Evolutionary conservation across 2,888 invertebrate species (phyloP).

Genomic region (Drosophila neotestacea): DNA sequence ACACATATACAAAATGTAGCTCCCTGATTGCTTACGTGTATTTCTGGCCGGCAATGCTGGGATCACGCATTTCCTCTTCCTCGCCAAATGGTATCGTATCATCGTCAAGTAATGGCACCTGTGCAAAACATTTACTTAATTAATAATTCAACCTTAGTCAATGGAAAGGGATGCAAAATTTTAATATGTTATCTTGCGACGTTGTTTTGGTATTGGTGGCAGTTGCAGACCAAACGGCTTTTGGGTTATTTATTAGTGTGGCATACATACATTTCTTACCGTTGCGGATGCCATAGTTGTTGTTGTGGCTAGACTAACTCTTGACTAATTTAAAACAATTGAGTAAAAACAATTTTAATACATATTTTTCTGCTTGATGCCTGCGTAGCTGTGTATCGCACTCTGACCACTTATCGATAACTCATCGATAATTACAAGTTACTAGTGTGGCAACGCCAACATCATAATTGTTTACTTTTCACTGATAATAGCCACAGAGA

Average conservation of each 20-base stretch:
- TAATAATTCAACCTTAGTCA: constrained; percentile 7
- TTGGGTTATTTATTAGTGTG: constrained; percentile 63
- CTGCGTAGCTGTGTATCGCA: constrained; percentile 52
- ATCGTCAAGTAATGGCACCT: constrained; percentile 94
- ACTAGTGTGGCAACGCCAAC: constrained; percentile 49
- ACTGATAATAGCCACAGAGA: constrained; percentile 44
- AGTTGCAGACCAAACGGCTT: constrained; percentile 39
- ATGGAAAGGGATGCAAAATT: constrained; percentile 7
- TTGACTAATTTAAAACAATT: constrained; percentile 33
- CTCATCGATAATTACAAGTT: constrained; percentile 24
- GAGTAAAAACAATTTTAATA: constrained; percentile 43
- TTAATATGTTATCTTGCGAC: constrained; percentile 21
- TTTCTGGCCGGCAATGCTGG: constrained; percentile 74
- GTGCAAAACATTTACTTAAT: constrained; percentile 83
- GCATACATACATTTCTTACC: constrained; percentile 86
- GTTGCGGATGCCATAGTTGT: constrained; percentile 83
- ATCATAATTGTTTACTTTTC: constrained; percentile 59
- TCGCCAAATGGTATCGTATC: constrained; percentile 95
- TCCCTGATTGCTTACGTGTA: constrained; percentile 83
- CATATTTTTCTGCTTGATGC: constrained; percentile 64
- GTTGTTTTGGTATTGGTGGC: constrained; percentile 42
- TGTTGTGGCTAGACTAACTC: constrained; percentile 37
- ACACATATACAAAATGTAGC: constrained; percentile 3
- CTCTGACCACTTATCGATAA: constrained; percentile 35
- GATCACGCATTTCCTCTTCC: constrained; percentile 88